These are phyloP conservation scores for Tympanuchus pallidicinctus DNA, from an alignment of 2,113 vertebrate genomes.

Conservation along the genomic window DNA sequence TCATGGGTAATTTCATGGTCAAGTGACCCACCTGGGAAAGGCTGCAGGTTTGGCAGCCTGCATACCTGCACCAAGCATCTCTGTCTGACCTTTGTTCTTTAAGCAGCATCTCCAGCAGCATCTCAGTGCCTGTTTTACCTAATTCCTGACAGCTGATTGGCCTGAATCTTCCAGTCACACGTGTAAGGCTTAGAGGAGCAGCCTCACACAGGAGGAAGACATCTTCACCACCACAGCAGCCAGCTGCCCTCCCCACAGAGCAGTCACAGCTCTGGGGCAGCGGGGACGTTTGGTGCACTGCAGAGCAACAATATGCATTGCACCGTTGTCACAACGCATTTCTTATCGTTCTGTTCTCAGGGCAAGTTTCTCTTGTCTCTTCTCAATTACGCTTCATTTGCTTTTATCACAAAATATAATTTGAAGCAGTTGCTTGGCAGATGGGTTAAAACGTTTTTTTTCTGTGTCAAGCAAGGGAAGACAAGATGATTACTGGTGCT, in stretches of 20 bases:
- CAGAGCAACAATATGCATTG: background rate
- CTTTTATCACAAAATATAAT: slow-evolving; percentile 27
- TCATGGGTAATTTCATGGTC: slow-evolving; percentile 1
- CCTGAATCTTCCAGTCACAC: background rate
- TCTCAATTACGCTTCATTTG: slow-evolving; percentile 25
- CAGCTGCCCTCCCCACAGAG: background rate
- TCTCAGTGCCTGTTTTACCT: background rate
- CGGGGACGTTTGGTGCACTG: background rate
- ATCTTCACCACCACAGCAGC: background rate
- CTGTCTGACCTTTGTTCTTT: background rate
- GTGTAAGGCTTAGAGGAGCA: background rate
- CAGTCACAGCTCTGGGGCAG: background rate
- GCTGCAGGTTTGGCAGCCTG: background rate
- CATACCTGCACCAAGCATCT: background rate
- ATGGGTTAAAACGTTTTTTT: slow-evolving; percentile 6
- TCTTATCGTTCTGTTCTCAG: background rate
- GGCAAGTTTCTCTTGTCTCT: background rate
- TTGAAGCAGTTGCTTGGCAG: slow-evolving; percentile 39
- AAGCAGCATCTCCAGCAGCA: background rate
- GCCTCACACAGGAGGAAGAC: background rate
- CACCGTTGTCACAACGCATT: background rate
- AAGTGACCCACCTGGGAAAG: background rate
- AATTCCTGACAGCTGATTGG: background rate
- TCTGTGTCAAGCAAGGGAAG: background rate
- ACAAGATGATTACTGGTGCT: background rate